phyloP scores from a whole-genome alignment of 2,888 invertebrate species.

The Anthophora plumipes region DNA sequence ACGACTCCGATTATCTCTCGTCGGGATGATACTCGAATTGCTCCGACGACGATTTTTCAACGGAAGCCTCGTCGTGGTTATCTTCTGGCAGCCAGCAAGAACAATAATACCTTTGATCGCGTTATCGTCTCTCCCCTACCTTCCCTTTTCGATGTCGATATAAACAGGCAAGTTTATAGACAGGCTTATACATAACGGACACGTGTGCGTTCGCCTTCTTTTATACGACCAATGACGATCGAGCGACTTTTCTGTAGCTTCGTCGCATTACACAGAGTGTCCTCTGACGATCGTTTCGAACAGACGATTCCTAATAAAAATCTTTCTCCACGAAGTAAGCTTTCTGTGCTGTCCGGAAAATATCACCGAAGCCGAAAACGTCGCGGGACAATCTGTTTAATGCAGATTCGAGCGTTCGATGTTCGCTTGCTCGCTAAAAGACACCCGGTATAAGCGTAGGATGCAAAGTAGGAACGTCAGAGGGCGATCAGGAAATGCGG shows the following conservation, averaged over 20 bases:
- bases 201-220: neutral
- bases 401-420: no score
- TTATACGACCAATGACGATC: neutral
- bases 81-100: neutral
- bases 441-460: neutral
- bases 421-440: no score
- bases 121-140: neutral
- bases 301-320: no score
- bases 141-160: neutral
- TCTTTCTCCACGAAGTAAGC: no score
- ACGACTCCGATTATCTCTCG: neutral
- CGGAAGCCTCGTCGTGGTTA: neutral
- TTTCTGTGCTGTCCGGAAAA: no score
- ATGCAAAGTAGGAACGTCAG: constrained; percentile 13
- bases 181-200: no score
- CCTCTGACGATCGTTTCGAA: no score
- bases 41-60: neutral
- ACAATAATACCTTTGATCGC: constrained; percentile 33
- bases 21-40: neutral
- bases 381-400: no score
- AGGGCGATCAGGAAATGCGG: constrained; percentile 24
- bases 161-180: constrained; percentile 12
- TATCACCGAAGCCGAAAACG: no score
- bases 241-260: neutral
- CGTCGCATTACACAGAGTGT: neutral